These are phyloP conservation scores for Platysternon megacephalum DNA, from an alignment of 2,113 vertebrate species.

Conservation along the genomic window DNA sequence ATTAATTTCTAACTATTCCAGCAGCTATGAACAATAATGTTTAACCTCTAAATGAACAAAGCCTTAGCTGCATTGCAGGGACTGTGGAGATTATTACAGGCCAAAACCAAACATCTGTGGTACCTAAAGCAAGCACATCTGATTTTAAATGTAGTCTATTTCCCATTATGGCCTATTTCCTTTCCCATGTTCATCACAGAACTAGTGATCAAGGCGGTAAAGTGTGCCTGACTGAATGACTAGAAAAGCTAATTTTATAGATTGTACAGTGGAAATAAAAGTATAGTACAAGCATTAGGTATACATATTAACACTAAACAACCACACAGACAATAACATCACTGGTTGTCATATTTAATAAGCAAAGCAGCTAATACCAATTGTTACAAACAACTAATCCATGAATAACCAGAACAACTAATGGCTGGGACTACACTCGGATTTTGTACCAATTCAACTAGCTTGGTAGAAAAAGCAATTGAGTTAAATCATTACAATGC, in stretches of 20 bases:
- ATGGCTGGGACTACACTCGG: not conserved
- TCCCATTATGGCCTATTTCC: not conserved
- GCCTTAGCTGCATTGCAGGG: conserved; percentile 34
- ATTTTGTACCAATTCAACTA: not conserved
- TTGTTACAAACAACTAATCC: not conserved
- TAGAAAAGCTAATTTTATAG: not conserved
- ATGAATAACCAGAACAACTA: not conserved
- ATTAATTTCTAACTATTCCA: conserved; percentile 63
- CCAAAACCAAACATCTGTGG: not conserved
- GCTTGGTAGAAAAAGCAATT: not conserved
- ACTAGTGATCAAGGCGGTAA: not conserved
- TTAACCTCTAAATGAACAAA: conserved; percentile 62
- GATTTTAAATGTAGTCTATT: not conserved
- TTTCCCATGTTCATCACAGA: not conserved
- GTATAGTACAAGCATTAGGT: not conserved
- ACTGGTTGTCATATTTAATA: not conserved
- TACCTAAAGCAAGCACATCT: conserved; percentile 1
- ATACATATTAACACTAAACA: fast-evolving
- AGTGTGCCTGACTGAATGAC: not conserved
- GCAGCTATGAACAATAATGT: conserved; percentile 38
- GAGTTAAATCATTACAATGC: not conserved
- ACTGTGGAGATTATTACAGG: conserved; percentile 1
- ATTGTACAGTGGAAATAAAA: not conserved
- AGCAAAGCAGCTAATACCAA: not conserved
- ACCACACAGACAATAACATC: not conserved